Evolutionary conservation across 2,113 vertebrate genomes (phyloP), one percentile per base, ranked within the genome.

Genomic region (Hydrochoerus hydrochaeris): DNA sequence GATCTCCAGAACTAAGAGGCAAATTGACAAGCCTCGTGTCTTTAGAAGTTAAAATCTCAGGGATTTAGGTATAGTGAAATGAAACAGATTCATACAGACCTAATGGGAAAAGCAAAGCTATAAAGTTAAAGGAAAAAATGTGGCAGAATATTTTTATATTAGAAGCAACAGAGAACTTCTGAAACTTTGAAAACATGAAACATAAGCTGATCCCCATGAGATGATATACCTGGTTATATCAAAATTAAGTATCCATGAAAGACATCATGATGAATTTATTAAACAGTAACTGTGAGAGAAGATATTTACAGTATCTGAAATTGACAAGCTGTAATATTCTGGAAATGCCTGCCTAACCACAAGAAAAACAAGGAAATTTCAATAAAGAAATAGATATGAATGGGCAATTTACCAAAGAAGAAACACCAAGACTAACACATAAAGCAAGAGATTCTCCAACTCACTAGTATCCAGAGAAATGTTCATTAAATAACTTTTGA

Each of bases 131-230:
- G 52, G 54, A 60, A 4, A 60, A 90, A 58, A 78, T 7, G 63
- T 17, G 4, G 41, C 10, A 49, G 57, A 52, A 63, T 78, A 38
- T 63, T 78, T 63, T 63, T 73, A 4, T 60, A 52, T 14, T 7
- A 49, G 13, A n/a, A 46, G 13, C 41, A 75, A 58, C 19, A 49
- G 49, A 62, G 13, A 63, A 49, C 32, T 78, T 89, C 32, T 32
- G 62, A 78, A 63, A 19, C 8, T 28, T 80, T 62, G 38, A 19
- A 90, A 63, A 1, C 41, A 80, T 46, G n/a, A 78, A 63, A 63
- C 22, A 5, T 63, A n/a, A 49, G 8, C 12, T 12, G 0, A 1
- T 19, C 20, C 20, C 20, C 20, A 2, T 7, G 1, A 62, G 80
- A 63, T 28, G 41, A n/a, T 49, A 57, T 5, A n/a, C 17, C 32